Percentiles rank a stretch among this genome's conserved stretches.
phyloP scores from a whole-genome alignment of 2,797 vertebrate species.

The Coregonus ussuriensis region DNA sequence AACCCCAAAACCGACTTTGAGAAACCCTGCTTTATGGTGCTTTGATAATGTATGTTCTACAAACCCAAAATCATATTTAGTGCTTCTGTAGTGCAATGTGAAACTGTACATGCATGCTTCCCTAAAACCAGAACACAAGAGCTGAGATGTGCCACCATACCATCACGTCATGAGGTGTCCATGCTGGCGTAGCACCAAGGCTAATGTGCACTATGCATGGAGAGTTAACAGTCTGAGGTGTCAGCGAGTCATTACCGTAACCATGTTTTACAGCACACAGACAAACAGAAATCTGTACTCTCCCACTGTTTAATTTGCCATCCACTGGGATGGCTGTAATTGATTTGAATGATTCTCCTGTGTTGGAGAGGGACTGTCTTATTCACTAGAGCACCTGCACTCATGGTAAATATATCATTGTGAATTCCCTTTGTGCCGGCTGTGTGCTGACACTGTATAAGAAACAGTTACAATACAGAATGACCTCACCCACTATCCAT shows the following conservation, averaged over 20 bases:
- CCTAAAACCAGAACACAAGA: constrained; percentile 4
- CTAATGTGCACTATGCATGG: background rate
- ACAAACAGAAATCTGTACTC: constrained; percentile 37
- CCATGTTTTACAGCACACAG: constrained; percentile 34
- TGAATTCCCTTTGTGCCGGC: background rate
- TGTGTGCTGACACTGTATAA: constrained; percentile 31
- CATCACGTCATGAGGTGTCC: background rate
- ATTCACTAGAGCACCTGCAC: constrained; percentile 28
- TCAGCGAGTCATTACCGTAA: constrained; percentile 46
- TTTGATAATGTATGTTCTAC: constrained; percentile 10
- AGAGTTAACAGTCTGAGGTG: constrained; percentile 26
- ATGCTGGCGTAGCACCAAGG: constrained; percentile 27
- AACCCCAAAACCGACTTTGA: too few species aligned
- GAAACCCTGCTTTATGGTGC: too few species aligned
- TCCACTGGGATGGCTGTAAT: constrained; percentile 39
- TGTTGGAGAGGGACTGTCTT: constrained; percentile 19
- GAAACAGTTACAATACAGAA: constrained; percentile 22
- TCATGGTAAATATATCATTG: background rate
- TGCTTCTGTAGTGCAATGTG: background rate
- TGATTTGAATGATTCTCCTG: constrained; percentile 44
- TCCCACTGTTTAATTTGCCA: constrained; percentile 37
- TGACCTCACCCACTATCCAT: constrained; percentile 33
- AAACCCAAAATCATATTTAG: constrained; percentile 3
- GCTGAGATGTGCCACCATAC: constrained; percentile 5
- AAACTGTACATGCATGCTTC: background rate